These are phyloP conservation scores for Drosophila ohnishii DNA, from an alignment of 1,140 invertebrate species.

Conservation along the genomic window DNA sequence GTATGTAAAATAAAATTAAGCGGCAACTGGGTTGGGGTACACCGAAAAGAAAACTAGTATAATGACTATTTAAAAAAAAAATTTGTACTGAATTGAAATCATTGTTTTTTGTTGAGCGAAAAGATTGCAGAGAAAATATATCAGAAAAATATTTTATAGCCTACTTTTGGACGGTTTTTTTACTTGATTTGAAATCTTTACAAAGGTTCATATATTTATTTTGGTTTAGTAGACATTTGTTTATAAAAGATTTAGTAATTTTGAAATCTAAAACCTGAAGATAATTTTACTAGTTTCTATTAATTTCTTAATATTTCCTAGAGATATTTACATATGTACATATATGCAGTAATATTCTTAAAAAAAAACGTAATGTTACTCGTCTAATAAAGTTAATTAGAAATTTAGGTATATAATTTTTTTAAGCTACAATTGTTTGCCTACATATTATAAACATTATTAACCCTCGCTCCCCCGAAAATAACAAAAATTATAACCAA, in stretches of 20 bases:
- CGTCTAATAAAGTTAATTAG: neutral
- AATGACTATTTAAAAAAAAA: neutral
- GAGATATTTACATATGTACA: too few relatives aligned
- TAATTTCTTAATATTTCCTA: too few relatives aligned
- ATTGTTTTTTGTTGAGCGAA: neutral
- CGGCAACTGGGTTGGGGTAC: slow-evolving; percentile 22
- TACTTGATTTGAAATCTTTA: neutral
- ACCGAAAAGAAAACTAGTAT: neutral
- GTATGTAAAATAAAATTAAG: slow-evolving; percentile 54
- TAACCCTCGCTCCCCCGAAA: neutral
- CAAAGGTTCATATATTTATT: neutral
- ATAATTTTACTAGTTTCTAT: neutral
- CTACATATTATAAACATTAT: neutral
- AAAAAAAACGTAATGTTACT: neutral
- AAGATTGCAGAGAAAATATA: neutral
- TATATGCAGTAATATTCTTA: too few relatives aligned
- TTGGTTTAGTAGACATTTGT: too few relatives aligned
- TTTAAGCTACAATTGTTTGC: too few relatives aligned
- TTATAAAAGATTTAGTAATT: neutral
- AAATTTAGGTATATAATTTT: neutral
- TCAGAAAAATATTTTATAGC: neutral
- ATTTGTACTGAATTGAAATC: neutral
- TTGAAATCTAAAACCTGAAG: too few relatives aligned
- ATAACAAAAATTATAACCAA: too few relatives aligned
- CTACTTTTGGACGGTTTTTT: neutral